A percentile compares a stretch with the other conserved stretches of the same genome.
Conservation (phyloP, 2,113 vertebrate genomes). For the Xiphophorus couchianus region DNA sequence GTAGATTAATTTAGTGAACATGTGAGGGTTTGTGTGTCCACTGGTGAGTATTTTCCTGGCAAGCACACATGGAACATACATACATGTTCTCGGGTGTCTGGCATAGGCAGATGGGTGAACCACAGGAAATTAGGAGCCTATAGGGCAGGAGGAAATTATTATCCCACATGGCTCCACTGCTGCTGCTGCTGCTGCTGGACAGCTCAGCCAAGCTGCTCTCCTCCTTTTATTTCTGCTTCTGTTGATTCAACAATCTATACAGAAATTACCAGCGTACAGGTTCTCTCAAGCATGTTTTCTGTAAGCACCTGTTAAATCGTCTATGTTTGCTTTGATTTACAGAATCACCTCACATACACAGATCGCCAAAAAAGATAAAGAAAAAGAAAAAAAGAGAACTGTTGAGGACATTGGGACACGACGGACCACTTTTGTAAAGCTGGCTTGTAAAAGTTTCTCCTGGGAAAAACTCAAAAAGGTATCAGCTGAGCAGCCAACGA, state of each 20-base stretch:
- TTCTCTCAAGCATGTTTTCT: too few relatives aligned
- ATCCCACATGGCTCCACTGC: slow-evolving; percentile 55
- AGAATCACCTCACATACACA: not conserved
- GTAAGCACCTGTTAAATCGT: too few relatives aligned
- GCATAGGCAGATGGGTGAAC: slow-evolving; percentile 61
- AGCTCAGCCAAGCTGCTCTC: not conserved
- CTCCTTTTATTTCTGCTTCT: not conserved
- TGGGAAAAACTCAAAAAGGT: not conserved
- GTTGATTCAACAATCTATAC: slow-evolving; percentile 23
- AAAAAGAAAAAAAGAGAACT: not conserved
- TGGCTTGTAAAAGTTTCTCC: not conserved
- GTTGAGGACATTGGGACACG: not conserved
- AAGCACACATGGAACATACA: slow-evolving; percentile 16
- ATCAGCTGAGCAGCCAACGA: not conserved
- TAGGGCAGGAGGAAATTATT: slow-evolving; percentile 68
- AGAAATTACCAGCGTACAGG: slow-evolving; percentile 30
- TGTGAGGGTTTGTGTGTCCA: slow-evolving; percentile 10
- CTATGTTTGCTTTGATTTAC: too few relatives aligned
- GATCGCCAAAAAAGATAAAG: too few relatives aligned
- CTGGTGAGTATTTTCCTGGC: not conserved
- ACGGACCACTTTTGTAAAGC: not conserved
- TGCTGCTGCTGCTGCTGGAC: slow-evolving; percentile 16
- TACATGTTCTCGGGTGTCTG: slow-evolving; percentile 11
- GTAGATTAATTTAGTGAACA: not conserved
- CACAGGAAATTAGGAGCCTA: slow-evolving; percentile 50